These are phyloP conservation scores for Pterocles gutturalis DNA, from an alignment of 2,113 vertebrate species.

Conservation along the genomic window DNA sequence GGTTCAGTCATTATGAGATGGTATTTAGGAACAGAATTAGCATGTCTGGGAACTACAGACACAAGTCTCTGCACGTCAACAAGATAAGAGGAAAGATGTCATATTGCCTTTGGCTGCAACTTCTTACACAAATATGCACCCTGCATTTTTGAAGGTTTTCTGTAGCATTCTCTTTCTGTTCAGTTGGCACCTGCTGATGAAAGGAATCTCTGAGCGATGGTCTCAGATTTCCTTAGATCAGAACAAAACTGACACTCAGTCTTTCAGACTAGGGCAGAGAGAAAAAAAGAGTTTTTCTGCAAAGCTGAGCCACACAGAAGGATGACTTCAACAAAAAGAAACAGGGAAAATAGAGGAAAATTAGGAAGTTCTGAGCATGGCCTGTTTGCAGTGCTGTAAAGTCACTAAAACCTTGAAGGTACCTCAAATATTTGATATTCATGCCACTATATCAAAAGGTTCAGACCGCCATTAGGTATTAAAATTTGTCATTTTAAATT, in stretches of 20 bases:
- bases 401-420: constrained; percentile 58
- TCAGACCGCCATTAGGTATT: constrained; percentile 77
- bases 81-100: background rate
- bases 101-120: background rate
- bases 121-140: background rate
- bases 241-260: background rate
- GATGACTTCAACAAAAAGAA: background rate
- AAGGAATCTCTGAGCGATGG: background rate
- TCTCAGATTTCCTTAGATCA: constrained; percentile 12
- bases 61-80: background rate
- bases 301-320: background rate
- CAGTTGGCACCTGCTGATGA: background rate
- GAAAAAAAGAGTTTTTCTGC: background rate
- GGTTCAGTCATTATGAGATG: background rate
- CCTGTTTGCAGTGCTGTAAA: constrained; percentile 3
- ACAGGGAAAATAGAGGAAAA: background rate
- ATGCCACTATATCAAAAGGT: constrained; percentile 70
- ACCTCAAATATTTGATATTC: constrained; percentile 74
- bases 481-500: constrained; percentile 81
- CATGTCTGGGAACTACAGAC: background rate
- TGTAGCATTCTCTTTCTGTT: background rate
- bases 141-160: background rate
- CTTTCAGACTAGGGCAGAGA: background rate
- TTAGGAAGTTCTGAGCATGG: background rate
- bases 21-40: background rate